These are phyloP conservation scores for Dicerorhinus sumatrensis DNA, from an alignment of 2,113 vertebrate genomes.

Conservation along the genomic window DNA sequence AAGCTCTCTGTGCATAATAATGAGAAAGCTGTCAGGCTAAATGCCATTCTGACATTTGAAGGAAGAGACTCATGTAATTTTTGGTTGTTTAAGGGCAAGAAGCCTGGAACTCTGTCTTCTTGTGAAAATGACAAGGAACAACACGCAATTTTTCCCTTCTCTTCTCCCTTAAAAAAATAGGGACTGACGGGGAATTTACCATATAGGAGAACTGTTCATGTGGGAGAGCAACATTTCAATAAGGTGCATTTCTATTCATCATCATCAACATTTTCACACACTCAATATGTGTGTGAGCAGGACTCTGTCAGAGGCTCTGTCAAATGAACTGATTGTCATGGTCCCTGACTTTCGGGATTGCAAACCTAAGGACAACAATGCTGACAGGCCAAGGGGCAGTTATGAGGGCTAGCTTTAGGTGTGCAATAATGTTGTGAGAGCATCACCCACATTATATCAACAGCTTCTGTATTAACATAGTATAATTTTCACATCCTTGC, in stretches of 20 bases:
- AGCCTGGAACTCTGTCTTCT: slow-evolving; percentile 53
- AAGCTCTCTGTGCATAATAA: slow-evolving; percentile 46
- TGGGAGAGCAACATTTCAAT: background rate
- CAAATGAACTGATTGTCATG: background rate
- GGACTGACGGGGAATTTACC: background rate
- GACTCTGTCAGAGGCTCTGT: background rate
- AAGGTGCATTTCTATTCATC: fast-evolving
- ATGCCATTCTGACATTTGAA: slow-evolving; percentile 69
- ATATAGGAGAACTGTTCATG: background rate
- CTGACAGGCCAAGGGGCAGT: background rate
- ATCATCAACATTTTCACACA: background rate
- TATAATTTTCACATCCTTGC: background rate
- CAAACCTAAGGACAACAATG: background rate
- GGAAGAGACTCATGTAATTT: slow-evolving; percentile 21
- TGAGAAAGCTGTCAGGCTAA: slow-evolving; percentile 67
- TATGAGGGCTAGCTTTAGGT: fast-evolving
- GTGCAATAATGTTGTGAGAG: background rate
- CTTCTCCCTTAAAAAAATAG: background rate
- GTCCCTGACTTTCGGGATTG: background rate
- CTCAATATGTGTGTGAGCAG: background rate
- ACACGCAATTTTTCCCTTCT: background rate
- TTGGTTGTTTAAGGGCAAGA: slow-evolving; percentile 65
- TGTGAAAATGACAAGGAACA: slow-evolving; percentile 39
- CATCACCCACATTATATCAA: fast-evolving
- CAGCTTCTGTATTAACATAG: background rate